These are phyloP conservation scores for Calidris pugnax DNA, from an alignment of 2,113 vertebrate species.

Conservation along the genomic window DNA sequence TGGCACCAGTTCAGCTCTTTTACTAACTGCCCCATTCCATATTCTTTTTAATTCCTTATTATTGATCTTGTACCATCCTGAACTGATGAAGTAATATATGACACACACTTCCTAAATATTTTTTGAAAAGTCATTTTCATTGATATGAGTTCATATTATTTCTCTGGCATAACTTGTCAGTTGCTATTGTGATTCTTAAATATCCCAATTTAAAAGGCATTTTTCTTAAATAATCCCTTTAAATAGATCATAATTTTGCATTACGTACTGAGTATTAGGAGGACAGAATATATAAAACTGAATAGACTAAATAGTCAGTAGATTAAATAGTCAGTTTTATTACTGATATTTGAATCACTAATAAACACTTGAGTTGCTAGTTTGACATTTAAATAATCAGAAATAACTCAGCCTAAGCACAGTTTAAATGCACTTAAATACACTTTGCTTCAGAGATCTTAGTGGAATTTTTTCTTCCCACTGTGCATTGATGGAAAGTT, in stretches of 20 bases:
- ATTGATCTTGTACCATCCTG: neutral
- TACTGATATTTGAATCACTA: neutral
- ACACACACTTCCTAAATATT: neutral
- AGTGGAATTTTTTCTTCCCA: neutral
- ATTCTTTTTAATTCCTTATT: neutral
- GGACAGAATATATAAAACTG: neutral
- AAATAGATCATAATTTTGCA: neutral
- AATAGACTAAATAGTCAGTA: neutral
- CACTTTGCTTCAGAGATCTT: neutral
- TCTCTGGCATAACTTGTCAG: neutral
- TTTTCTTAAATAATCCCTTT: neutral
- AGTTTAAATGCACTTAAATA: neutral
- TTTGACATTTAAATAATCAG: neutral
- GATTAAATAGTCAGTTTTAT: neutral
- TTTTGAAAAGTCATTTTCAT: neutral
- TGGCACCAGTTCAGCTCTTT: neutral
- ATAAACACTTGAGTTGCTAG: neutral
- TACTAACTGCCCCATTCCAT: neutral
- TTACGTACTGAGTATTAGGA: neutral
- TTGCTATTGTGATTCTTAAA: neutral
- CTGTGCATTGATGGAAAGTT: neutral
- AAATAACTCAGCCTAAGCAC: neutral
- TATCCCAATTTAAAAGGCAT: neutral
- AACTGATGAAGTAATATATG: neutral
- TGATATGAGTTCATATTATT: neutral